These are phyloP conservation scores for Spicauda simplicius DNA, from an alignment of 2,888 invertebrate genomes.

Conservation along the genomic window DNA sequence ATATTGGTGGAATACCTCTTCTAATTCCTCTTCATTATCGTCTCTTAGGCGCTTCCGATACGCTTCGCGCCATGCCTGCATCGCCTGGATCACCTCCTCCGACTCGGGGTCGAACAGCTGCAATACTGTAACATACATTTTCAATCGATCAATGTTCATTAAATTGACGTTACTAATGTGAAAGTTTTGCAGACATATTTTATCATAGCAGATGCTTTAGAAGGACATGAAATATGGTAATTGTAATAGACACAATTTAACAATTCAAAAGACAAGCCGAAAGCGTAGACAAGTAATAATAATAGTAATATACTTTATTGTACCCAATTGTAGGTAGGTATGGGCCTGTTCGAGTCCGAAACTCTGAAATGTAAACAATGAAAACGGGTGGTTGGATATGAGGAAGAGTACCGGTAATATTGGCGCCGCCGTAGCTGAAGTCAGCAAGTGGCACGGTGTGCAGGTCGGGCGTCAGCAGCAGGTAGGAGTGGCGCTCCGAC, in stretches of 20 bases:
- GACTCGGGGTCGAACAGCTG: slow-evolving; percentile 65
- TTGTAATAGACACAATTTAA: too few relatives aligned
- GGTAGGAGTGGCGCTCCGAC: slow-evolving; percentile 62
- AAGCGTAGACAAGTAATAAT: too few relatives aligned
- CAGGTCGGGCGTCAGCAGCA: slow-evolving; percentile 66
- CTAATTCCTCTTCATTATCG: slow-evolving; percentile 28
- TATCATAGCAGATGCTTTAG: too few relatives aligned
- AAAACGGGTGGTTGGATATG: not conserved
- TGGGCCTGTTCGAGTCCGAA: too few relatives aligned
- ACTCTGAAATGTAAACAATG: not conserved
- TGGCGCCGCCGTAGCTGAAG: slow-evolving; percentile 75
- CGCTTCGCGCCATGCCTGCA: slow-evolving; percentile 43
- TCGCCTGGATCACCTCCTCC: slow-evolving; percentile 45
- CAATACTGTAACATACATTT: slow-evolving; percentile 47
- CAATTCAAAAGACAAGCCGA: too few relatives aligned
- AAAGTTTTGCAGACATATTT: too few relatives aligned
- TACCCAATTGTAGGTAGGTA: too few relatives aligned
- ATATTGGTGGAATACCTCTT: slow-evolving; percentile 40
- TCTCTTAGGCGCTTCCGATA: slow-evolving; percentile 50
- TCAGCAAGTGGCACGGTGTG: slow-evolving; percentile 59
- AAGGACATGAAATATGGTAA: too few relatives aligned
- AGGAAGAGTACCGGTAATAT: slow-evolving; percentile 59
- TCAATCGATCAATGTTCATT: too few relatives aligned
- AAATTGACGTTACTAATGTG: too few relatives aligned
- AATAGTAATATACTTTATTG: too few relatives aligned